Percentiles rank a stretch among this genome's conserved stretches.
phyloP scores from a whole-genome alignment of 2,113 vertebrate genomes.

The Astur gentilis region DNA sequence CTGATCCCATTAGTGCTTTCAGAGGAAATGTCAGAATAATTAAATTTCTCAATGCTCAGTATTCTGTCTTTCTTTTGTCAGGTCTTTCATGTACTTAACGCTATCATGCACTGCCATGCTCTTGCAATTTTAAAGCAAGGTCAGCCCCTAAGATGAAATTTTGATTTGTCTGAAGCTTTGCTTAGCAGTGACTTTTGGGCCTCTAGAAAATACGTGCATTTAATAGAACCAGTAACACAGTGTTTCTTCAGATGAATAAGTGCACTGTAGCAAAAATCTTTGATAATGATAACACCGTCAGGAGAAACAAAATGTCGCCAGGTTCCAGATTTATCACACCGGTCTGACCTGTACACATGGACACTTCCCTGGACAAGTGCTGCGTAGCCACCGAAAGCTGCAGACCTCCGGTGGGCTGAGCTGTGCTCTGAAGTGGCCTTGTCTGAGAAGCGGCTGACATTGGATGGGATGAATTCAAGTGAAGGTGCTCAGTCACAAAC shows the following conservation, averaged over 20 bases:
- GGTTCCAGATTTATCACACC: neutral
- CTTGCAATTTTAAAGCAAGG: neutral
- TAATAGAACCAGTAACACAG: neutral
- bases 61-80: neutral
- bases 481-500: neutral
- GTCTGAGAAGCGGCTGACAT: neutral
- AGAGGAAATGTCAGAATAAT: neutral
- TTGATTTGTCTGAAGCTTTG: neutral
- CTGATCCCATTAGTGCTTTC: neutral
- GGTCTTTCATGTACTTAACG: neutral
- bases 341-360: neutral
- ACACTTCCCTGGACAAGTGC: neutral
- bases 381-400: neutral
- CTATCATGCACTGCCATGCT: neutral
- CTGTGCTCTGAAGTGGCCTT: neutral
- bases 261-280: neutral
- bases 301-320: neutral
- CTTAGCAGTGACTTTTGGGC: neutral
- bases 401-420: neutral
- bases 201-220: neutral
- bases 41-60: neutral
- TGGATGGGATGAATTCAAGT: neutral
- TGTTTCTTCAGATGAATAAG: neutral
- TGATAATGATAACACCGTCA: neutral
- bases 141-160: neutral